Evolutionary conservation across 2,113 vertebrate species (phyloP).

Genomic region (Cepphus grylle): DNA sequence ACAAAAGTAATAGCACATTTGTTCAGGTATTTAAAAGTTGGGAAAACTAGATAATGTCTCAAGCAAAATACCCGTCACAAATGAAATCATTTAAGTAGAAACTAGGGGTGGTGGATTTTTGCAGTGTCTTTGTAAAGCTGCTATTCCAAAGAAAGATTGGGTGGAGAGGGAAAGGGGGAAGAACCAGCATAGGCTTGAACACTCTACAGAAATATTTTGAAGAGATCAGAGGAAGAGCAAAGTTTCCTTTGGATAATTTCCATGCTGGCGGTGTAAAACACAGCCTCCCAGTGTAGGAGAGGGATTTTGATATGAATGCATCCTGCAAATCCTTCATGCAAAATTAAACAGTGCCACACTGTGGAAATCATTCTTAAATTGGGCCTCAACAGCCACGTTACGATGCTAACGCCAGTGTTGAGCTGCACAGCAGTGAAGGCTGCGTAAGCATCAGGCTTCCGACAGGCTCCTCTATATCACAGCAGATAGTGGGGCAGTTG

Average conservation of each 20-base stretch:
- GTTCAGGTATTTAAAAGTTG: neutral
- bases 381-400: neutral
- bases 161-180: neutral
- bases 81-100: neutral
- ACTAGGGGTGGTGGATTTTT: neutral
- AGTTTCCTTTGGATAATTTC: neutral
- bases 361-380: neutral
- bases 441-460: rapidly evolving
- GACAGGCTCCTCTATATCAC: rapidly evolving
- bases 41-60: neutral
- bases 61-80: neutral
- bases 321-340: neutral
- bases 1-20: neutral
- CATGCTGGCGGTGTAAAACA: neutral
- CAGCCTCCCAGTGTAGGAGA: rapidly evolving
- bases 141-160: rapidly evolving
- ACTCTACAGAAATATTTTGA: neutral
- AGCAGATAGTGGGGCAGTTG: neutral
- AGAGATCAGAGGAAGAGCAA: neutral
- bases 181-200: neutral
- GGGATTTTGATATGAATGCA: rapidly evolving
- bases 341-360: rapidly evolving
- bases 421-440: neutral
- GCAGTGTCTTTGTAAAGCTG: neutral
- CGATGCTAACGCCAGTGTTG: rapidly evolving